These are phyloP conservation scores for Neotoma lepida DNA, from an alignment of 2,113 vertebrate species.

Conservation along the genomic window DNA sequence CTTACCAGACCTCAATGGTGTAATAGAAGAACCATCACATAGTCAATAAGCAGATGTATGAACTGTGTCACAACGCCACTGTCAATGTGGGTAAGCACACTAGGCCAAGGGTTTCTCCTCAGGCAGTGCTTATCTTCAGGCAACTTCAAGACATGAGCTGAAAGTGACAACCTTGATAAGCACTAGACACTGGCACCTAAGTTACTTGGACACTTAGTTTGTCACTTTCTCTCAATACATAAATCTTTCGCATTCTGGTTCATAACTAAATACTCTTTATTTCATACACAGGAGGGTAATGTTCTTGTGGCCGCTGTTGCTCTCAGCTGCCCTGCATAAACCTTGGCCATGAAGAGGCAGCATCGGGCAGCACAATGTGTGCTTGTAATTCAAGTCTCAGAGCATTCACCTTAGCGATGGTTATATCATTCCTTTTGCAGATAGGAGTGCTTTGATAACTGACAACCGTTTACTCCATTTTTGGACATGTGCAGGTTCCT, in stretches of 20 bases:
- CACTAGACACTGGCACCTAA: not conserved
- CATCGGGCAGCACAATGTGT: not conserved
- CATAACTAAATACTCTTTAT: not conserved
- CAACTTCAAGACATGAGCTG: not conserved
- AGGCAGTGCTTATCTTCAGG: not conserved
- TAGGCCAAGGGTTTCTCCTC: not conserved
- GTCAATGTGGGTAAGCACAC: not conserved
- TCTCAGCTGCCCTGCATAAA: not conserved
- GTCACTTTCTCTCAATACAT: not conserved
- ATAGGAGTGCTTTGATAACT: not conserved
- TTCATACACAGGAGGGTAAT: not conserved
- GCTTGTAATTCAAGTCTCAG: not conserved
- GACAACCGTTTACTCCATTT: not conserved
- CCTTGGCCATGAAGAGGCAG: not conserved
- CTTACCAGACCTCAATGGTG: not conserved
- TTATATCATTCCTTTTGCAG: slow-evolving; percentile 30
- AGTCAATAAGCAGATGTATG: not conserved
- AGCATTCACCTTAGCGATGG: not conserved
- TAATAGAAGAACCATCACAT: not conserved
- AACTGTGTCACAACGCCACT: not conserved
- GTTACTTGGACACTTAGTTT: not conserved
- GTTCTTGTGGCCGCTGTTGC: not conserved
- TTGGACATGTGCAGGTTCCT: not conserved
- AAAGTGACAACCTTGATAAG: not conserved
- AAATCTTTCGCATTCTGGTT: not conserved